phyloP scores from a whole-genome alignment of 2,888 invertebrate genomes.

The Calliopum simillimum region DNA sequence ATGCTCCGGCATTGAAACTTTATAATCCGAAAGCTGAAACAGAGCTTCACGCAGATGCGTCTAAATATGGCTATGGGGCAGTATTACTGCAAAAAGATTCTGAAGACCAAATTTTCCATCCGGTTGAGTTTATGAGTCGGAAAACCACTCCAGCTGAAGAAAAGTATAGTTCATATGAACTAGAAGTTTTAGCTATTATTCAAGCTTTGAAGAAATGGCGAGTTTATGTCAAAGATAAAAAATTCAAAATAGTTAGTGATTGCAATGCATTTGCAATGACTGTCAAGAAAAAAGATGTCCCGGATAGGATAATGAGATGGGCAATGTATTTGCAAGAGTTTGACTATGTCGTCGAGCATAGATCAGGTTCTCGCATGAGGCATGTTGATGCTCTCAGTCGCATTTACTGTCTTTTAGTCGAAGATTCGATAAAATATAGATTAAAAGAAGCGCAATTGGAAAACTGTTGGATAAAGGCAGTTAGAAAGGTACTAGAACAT shows the following conservation, averaged over 20 bases:
- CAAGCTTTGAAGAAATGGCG: constrained; percentile 32
- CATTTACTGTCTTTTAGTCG: too few species aligned
- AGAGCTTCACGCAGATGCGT: constrained; percentile 42
- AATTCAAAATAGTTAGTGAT: constrained; percentile 44
- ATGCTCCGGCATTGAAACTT: constrained; percentile 22
- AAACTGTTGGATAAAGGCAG: constrained; percentile 31
- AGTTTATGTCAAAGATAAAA: constrained; percentile 51
- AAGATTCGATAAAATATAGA: constrained; percentile 27
- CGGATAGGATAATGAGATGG: constrained; percentile 20
- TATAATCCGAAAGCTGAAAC: constrained; percentile 26
- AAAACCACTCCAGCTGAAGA: background rate
- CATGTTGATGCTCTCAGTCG: constrained; percentile 36
- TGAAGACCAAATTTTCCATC: background rate
- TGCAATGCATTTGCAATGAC: constrained; percentile 52
- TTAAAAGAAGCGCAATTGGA: constrained; percentile 32
- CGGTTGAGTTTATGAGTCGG: background rate
- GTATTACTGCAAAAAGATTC: constrained; percentile 40
- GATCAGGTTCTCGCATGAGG: constrained; percentile 21
- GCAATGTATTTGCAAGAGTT: constrained; percentile 24
- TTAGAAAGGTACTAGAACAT: constrained; percentile 14
- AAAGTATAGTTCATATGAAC: constrained; percentile 11
- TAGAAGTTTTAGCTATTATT: background rate
- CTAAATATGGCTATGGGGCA: constrained; percentile 38
- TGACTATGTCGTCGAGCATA: constrained; percentile 18
- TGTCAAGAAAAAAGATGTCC: constrained; percentile 50